A percentile compares a stretch with the other conserved stretches of the same genome.
Evolutionary conservation across 2,888 invertebrate species (phyloP).

Genomic region (Agapostemon virescens): DNA sequence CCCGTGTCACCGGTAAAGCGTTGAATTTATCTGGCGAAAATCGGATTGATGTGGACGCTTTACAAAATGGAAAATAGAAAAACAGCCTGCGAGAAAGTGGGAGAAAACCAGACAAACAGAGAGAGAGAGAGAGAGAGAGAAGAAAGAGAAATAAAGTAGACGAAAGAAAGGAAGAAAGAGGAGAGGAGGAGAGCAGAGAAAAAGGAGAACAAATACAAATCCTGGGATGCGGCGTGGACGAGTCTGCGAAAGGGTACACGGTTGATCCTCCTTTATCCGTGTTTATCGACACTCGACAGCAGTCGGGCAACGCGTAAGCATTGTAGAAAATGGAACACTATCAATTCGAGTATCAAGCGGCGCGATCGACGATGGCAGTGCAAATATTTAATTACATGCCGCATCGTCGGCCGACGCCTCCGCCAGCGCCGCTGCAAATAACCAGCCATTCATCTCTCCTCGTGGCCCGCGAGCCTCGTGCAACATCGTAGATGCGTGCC

Average conservation of each 20-base stretch:
- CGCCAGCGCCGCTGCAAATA: slow-evolving; percentile 62
- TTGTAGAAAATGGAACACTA: slow-evolving; percentile 61
- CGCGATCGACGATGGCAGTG: slow-evolving; percentile 59
- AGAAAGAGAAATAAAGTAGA: too few species aligned
- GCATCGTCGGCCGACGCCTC: slow-evolving; percentile 54
- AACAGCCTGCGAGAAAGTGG: background rate
- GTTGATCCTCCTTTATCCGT: slow-evolving; percentile 41
- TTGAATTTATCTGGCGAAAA: background rate
- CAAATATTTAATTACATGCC: slow-evolving; percentile 74
- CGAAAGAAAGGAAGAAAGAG: background rate
- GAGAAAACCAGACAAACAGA: background rate
- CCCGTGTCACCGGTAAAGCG: background rate
- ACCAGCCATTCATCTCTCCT: slow-evolving; percentile 56
- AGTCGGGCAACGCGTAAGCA: slow-evolving; percentile 42
- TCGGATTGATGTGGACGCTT: background rate
- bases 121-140: background rate
- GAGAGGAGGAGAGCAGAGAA: background rate
- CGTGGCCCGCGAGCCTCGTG: slow-evolving; percentile 28
- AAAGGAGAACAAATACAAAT: slow-evolving; percentile 24
- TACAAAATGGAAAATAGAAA: background rate
- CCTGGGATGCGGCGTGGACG: slow-evolving; percentile 14
- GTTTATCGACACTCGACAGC: slow-evolving; percentile 51
- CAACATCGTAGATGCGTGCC: slow-evolving; percentile 50
- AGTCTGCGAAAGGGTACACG: slow-evolving; percentile 40
- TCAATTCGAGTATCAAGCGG: slow-evolving; percentile 66